phyloP scores from a whole-genome alignment of 2,113 vertebrate genomes.

The Lipophrys pholis region DNA sequence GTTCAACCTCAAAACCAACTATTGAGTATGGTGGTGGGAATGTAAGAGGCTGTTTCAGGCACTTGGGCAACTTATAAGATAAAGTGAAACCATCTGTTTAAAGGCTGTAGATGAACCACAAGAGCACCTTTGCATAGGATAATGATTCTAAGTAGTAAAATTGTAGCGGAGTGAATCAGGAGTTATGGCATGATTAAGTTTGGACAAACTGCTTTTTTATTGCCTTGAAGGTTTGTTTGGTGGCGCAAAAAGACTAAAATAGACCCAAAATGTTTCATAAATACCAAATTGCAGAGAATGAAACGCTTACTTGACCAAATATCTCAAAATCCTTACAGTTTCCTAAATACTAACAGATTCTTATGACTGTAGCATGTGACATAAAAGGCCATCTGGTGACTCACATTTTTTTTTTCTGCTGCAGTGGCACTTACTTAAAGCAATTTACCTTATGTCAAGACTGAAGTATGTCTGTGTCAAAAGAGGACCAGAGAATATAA shows the following conservation, averaged over 20 bases:
- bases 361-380: not conserved
- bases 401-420: not conserved
- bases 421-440: conserved; percentile 10
- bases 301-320: too few relatives aligned
- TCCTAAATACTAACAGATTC: not conserved
- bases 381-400: not conserved
- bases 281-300: too few relatives aligned
- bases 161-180: not conserved
- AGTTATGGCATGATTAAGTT: too few relatives aligned
- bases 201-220: too few relatives aligned
- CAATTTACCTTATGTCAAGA: conserved; percentile 33
- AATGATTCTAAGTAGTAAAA: not conserved
- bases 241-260: too few relatives aligned
- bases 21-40: not conserved
- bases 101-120: not conserved
- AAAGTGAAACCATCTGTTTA: not conserved
- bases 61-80: not conserved
- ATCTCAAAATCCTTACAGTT: not conserved
- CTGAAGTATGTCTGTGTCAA: conserved; percentile 34
- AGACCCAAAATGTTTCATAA: too few relatives aligned
- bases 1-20: not conserved
- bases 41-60: not conserved
- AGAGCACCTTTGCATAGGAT: not conserved
- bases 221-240: too few relatives aligned
- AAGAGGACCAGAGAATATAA: conserved; percentile 37